These are phyloP conservation scores for Phytoseiulus persimilis DNA, from an alignment of 2,888 invertebrate genomes.

Conservation along the genomic window DNA sequence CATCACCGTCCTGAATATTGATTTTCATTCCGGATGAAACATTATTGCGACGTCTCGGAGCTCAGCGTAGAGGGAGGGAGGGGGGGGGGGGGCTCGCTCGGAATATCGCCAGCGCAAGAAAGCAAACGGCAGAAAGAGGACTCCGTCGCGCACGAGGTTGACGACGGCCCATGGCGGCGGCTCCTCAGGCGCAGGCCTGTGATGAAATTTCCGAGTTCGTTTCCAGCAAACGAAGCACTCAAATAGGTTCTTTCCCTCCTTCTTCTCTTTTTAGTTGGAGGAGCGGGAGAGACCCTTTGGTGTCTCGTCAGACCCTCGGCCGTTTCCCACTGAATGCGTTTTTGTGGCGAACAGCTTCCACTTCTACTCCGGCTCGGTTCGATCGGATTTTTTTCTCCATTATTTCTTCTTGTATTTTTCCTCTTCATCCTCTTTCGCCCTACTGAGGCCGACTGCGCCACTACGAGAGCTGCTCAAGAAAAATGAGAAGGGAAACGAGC, in stretches of 20 bases:
- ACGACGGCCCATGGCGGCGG: not conserved
- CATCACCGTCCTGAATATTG: not conserved
- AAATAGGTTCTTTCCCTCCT: not conserved
- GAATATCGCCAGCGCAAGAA: not conserved
- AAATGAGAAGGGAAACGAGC: not conserved
- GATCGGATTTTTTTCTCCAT: not conserved
- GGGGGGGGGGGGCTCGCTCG: not conserved
- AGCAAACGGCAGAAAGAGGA: not conserved
- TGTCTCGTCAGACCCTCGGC: not conserved
- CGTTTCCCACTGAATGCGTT: not conserved
- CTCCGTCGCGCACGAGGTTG: not conserved
- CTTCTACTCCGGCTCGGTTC: not conserved
- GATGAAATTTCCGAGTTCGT: not conserved
- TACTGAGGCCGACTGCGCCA: not conserved
- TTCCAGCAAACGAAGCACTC: not conserved
- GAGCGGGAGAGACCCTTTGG: not conserved
- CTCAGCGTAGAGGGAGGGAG: not conserved
- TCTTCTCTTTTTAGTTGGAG: not conserved
- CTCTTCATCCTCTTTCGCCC: not conserved
- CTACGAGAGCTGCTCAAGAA: not conserved
- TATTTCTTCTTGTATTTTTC: not conserved
- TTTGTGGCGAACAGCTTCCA: slow-evolving; percentile 5
- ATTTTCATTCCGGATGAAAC: not conserved
- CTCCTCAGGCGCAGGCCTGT: not conserved
- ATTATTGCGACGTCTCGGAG: not conserved